These are phyloP conservation scores for Tetrax tetrax DNA, from an alignment of 2,113 vertebrate species.

Conservation along the genomic window DNA sequence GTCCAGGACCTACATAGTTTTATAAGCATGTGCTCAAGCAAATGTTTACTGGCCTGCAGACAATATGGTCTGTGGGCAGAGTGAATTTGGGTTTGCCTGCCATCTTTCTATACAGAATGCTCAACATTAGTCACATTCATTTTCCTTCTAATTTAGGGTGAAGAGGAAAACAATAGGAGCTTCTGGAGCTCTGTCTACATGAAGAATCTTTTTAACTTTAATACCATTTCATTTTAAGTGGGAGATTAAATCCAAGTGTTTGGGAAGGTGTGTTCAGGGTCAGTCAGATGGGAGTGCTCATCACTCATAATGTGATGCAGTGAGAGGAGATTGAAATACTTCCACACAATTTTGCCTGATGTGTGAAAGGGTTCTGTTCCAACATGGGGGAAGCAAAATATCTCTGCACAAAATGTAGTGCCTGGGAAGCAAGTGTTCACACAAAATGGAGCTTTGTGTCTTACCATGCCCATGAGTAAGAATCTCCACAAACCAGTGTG, in stretches of 20 bases:
- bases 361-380: not conserved
- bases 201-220: not conserved
- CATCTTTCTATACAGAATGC: not conserved
- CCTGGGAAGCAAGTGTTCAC: not conserved
- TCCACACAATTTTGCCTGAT: not conserved
- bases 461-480: not conserved
- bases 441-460: not conserved
- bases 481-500: not conserved
- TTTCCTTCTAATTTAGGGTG: not conserved
- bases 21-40: not conserved
- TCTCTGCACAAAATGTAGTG: not conserved
- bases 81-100: not conserved
- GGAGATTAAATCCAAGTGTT: not conserved
- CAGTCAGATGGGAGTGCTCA: not conserved
- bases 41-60: not conserved
- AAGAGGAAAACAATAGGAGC: not conserved
- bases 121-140: not conserved
- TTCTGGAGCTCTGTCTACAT: not conserved
- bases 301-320: not conserved
- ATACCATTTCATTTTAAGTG: not conserved
- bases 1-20: not conserved
- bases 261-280: not conserved
- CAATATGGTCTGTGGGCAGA: not conserved
- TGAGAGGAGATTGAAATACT: not conserved
- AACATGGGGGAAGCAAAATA: not conserved